Percentiles rank a stretch among this genome's conserved stretches.
phyloP scores from a whole-genome alignment of 2,113 vertebrate species.

The Aegithalos caudatus region DNA sequence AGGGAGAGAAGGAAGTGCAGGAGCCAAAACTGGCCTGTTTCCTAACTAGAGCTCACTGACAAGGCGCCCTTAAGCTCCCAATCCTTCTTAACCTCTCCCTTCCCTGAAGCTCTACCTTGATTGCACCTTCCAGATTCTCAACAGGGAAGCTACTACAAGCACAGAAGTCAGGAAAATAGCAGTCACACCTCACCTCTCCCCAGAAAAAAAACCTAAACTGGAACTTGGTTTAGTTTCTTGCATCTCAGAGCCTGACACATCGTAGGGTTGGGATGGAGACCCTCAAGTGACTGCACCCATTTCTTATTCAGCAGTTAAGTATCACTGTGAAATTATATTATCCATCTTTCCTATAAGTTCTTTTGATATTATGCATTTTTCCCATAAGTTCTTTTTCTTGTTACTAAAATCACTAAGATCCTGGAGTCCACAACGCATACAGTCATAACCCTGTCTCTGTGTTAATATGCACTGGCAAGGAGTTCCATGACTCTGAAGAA shows the following conservation, averaged over 20 bases:
- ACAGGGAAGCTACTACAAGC: neutral
- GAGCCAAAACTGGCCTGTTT: conserved; percentile 66
- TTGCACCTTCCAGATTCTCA: neutral
- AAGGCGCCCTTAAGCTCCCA: conserved; percentile 36
- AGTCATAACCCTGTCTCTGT: neutral
- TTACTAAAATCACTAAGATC: neutral
- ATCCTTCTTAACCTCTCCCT: conserved; percentile 33
- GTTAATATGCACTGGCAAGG: neutral
- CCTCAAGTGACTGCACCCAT: neutral
- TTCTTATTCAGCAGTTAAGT: neutral
- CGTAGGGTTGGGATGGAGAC: neutral
- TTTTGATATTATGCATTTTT: neutral
- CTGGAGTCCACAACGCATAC: neutral
- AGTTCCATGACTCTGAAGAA: neutral
- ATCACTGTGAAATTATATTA: neutral
- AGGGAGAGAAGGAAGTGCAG: conserved; percentile 55
- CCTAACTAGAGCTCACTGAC: conserved; percentile 54
- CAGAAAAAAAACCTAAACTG: neutral
- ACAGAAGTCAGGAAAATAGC: neutral
- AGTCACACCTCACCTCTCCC: neutral
- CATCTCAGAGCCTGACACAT: neutral
- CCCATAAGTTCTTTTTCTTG: neutral
- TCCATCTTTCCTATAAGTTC: neutral
- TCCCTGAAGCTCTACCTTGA: conserved; percentile 33
- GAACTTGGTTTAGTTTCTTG: neutral